Evolutionary conservation across 2,888 invertebrate genomes (phyloP).

Genomic region (Formica aserva): DNA sequence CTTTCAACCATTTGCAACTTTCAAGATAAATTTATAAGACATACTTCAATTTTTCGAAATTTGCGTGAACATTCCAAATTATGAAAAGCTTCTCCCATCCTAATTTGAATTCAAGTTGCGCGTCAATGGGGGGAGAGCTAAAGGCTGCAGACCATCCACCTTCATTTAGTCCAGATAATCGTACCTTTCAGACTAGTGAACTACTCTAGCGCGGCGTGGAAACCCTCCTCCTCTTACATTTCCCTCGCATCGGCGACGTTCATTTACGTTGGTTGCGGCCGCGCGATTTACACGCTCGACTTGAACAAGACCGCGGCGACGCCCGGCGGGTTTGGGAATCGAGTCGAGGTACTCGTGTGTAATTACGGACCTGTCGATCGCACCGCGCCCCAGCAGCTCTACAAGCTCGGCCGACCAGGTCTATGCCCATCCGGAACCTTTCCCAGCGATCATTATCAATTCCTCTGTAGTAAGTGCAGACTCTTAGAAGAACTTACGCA

Average conservation of each 20-base stretch:
- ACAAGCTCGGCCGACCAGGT: slow-evolving; percentile 76
- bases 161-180: slow-evolving; percentile 51
- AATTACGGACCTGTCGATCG: slow-evolving; percentile 84
- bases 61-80: slow-evolving; percentile 10
- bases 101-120: slow-evolving; percentile 50
- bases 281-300: slow-evolving; percentile 74
- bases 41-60: not conserved
- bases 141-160: slow-evolving; percentile 29
- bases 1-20: not conserved
- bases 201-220: slow-evolving; percentile 64
- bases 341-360: slow-evolving; percentile 81
- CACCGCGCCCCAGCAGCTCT: slow-evolving; percentile 75
- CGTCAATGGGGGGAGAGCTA: slow-evolving; percentile 10
- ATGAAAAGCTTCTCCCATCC: slow-evolving; percentile 26
- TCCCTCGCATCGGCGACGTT: slow-evolving; percentile 76
- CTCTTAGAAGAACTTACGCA: not conserved
- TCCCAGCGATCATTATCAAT: slow-evolving; percentile 48
- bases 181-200: slow-evolving; percentile 74
- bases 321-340: slow-evolving; percentile 63
- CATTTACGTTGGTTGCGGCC: slow-evolving; percentile 78
- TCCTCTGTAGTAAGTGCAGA: slow-evolving; percentile 37
- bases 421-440: slow-evolving; percentile 65
- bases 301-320: slow-evolving; percentile 64
- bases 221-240: slow-evolving; percentile 75
- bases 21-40: not conserved